Percentiles rank a stretch among this genome's conserved stretches.
Conservation (phyloP, 2,113 vertebrate species). For the Casuarius casuarius region DNA sequence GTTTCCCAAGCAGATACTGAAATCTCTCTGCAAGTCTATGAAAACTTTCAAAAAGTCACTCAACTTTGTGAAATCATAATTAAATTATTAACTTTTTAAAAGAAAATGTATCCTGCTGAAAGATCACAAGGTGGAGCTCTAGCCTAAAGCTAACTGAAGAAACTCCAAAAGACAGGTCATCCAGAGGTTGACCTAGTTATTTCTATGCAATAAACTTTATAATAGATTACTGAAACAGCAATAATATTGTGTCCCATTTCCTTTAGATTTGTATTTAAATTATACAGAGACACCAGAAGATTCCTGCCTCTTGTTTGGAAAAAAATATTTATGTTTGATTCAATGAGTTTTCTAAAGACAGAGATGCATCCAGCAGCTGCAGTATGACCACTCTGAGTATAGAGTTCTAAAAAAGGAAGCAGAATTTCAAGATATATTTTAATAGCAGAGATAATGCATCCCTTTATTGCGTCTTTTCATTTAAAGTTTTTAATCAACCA, state of each 20-base stretch:
- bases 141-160: constrained; percentile 78
- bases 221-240: constrained; percentile 3
- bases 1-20: not conserved
- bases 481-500: not conserved
- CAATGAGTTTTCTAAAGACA: not conserved
- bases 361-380: not conserved
- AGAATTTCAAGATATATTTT: not conserved
- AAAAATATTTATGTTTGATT: not conserved
- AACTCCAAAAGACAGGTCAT: constrained; percentile 75
- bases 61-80: constrained; percentile 58
- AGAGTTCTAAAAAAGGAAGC: not conserved
- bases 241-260: not conserved
- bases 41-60: constrained; percentile 35
- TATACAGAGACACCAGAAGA: not conserved
- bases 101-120: constrained; percentile 75
- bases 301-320: not conserved
- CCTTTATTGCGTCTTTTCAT: not conserved
- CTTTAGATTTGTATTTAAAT: constrained; percentile 7
- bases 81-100: constrained; percentile 72
- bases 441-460: not conserved
- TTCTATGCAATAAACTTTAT: constrained; percentile 56
- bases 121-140: constrained; percentile 89
- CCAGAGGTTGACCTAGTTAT: constrained; percentile 76
- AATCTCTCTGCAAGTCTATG: not conserved
- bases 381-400: not conserved